Evolutionary conservation across 2,888 invertebrate species (phyloP).

Genomic region (Acleris emargana): DNA sequence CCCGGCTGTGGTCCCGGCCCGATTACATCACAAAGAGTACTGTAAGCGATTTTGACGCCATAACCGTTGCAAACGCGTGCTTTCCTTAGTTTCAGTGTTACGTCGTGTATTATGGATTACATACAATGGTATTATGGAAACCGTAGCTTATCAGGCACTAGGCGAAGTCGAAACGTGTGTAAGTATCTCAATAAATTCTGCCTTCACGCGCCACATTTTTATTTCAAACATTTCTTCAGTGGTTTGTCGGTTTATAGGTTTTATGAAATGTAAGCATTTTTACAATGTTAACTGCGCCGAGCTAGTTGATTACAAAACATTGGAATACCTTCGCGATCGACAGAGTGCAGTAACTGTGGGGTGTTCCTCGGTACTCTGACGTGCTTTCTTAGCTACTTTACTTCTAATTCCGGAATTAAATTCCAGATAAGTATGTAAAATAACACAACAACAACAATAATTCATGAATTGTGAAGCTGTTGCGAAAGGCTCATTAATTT

Average conservation of each 20-base stretch:
- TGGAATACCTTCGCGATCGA: no score
- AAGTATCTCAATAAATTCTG: slow-evolving; percentile 29
- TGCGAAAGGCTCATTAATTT: no score
- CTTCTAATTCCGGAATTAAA: no score
- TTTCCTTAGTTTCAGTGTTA: slow-evolving; percentile 23
- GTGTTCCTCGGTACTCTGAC: no score
- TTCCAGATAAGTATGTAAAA: no score
- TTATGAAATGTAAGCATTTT: slow-evolving; percentile 9
- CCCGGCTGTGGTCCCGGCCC: no score
- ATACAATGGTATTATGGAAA: slow-evolving; percentile 36
- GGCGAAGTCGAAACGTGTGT: slow-evolving; percentile 28
- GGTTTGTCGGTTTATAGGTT: slow-evolving; percentile 19
- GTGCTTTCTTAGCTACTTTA: no score
- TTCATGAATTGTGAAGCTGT: no score
- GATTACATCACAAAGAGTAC: not conserved
- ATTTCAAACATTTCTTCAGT: slow-evolving; percentile 8
- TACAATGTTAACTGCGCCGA: not conserved
- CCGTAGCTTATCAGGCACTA: slow-evolving; percentile 25
- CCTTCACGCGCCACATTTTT: slow-evolving; percentile 28
- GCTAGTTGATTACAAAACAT: not conserved
- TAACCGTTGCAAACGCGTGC: slow-evolving; percentile 5
- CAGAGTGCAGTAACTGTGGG: no score
- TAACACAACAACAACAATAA: no score
- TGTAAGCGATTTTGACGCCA: not conserved
- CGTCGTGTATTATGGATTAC: slow-evolving; percentile 17